These are phyloP conservation scores for Lepisosteus oculatus DNA, from an alignment of 2,113 vertebrate genomes.

Conservation along the genomic window DNA sequence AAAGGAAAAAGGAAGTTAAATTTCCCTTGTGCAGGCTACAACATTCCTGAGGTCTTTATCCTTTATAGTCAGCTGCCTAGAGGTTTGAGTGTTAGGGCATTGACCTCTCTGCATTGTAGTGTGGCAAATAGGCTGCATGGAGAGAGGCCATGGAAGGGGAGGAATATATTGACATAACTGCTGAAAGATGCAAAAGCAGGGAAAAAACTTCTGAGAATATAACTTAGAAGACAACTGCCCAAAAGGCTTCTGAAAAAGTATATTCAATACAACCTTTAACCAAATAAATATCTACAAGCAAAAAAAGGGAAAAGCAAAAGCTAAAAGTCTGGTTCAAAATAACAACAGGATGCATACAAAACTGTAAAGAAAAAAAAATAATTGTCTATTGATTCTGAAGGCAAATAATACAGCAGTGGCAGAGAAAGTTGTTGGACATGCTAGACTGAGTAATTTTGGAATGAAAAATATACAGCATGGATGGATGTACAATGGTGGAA, in stretches of 20 bases:
- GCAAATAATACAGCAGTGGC: neutral
- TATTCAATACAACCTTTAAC: constrained; percentile 18
- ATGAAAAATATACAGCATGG: neutral
- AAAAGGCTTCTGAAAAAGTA: neutral
- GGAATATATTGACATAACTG: constrained; percentile 52
- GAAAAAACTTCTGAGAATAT: neutral
- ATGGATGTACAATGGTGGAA: neutral
- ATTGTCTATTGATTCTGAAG: neutral
- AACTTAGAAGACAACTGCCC: neutral
- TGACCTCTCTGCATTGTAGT: constrained; percentile 58
- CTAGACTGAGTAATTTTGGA: neutral
- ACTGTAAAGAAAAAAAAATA: neutral
- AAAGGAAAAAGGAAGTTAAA: constrained; percentile 11
- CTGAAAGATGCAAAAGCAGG: constrained; percentile 17
- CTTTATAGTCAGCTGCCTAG: neutral
- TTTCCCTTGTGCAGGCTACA: constrained; percentile 9
- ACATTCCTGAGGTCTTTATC: constrained; percentile 11
- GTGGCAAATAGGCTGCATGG: constrained; percentile 47
- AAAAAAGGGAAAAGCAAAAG: constrained; percentile 1
- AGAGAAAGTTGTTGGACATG: neutral
- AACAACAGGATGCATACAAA: neutral
- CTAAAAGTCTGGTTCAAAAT: no score
- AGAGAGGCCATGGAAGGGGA: constrained; percentile 52
- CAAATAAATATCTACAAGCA: constrained; percentile 21
- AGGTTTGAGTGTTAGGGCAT: constrained; percentile 43